phyloP scores from a whole-genome alignment of 2,113 vertebrate genomes.

The Mormyrus iriodes region DNA sequence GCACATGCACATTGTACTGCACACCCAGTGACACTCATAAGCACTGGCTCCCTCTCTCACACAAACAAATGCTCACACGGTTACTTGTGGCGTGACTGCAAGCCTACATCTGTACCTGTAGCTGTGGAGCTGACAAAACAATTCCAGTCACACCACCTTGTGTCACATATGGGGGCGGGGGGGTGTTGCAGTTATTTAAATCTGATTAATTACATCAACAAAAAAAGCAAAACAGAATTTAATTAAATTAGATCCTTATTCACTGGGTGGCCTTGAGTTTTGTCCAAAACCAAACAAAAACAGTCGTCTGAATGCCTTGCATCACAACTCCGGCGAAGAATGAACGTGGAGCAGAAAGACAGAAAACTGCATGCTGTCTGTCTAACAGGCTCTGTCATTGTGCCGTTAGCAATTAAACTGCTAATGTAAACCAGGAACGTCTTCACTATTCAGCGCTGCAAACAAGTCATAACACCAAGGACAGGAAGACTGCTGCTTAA shows the following conservation, averaged over 20 bases:
- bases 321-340: not conserved
- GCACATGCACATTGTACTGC: no score
- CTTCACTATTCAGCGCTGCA: not conserved
- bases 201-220: conserved; percentile 8
- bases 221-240: not conserved
- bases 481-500: not conserved
- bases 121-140: not conserved
- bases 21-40: no score
- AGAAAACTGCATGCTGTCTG: not conserved
- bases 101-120: not conserved
- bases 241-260: conserved; percentile 16
- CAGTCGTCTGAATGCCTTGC: not conserved
- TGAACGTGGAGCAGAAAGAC: not conserved
- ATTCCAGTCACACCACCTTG: not conserved
- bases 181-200: not conserved
- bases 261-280: conserved; percentile 25
- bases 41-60: no score
- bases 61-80: not conserved
- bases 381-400: conserved; percentile 2
- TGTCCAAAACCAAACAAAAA: conserved; percentile 17
- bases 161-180: not conserved
- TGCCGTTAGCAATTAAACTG: not conserved
- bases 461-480: conserved; percentile 1
- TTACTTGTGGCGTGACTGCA: not conserved
- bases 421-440: not conserved